These are phyloP conservation scores for Alosa sapidissima DNA, from an alignment of 2,797 vertebrate species.

Conservation along the genomic window DNA sequence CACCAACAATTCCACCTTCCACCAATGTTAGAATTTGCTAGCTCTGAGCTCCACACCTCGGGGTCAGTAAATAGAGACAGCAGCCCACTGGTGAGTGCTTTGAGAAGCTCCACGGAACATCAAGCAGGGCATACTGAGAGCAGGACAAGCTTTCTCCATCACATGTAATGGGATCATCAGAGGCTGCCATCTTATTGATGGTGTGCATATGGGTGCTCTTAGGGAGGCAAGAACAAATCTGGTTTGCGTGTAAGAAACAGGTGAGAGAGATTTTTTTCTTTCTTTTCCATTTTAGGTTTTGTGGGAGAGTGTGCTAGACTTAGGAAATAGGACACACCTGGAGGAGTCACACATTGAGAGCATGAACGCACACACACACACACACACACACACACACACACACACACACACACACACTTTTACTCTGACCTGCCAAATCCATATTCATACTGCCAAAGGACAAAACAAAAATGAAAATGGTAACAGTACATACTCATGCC, in stretches of 20 bases:
- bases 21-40: background rate
- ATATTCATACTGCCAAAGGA: background rate
- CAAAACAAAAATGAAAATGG: background rate
- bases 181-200: background rate
- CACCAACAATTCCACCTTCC: background rate
- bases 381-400: background rate
- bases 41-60: background rate
- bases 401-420: background rate
- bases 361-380: background rate
- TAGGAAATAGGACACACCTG: constrained; percentile 17
- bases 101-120: too few relatives aligned
- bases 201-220: background rate
- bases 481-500: background rate
- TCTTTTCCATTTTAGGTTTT: background rate
- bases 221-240: background rate
- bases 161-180: background rate
- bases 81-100: too few relatives aligned
- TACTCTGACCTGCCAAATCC: background rate
- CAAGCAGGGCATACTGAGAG: too few relatives aligned
- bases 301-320: background rate
- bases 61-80: too few relatives aligned
- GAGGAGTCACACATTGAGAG: background rate
- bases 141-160: background rate
- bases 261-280: background rate
- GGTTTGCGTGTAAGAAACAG: background rate